These are phyloP conservation scores for Macaria notata DNA, from an alignment of 2,888 invertebrate species.

Conservation along the genomic window DNA sequence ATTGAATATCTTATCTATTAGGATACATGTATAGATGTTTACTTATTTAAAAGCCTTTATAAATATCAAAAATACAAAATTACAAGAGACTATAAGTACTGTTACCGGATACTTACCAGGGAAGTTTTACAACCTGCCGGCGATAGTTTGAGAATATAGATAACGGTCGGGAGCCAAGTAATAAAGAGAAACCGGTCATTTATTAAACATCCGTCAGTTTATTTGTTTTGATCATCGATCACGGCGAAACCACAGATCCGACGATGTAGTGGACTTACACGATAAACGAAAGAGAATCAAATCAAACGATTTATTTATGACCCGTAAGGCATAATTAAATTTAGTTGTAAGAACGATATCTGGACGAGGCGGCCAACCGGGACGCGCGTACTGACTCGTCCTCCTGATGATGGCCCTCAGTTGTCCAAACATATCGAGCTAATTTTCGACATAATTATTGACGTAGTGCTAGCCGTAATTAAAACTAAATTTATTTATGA, in stretches of 20 bases:
- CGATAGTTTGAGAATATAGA: conserved; percentile 27
- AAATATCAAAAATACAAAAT: conserved; percentile 4
- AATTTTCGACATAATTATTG: too few species aligned
- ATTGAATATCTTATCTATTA: too few species aligned
- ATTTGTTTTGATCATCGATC: conserved; percentile 41
- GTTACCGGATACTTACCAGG: conserved; percentile 11
- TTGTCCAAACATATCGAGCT: too few species aligned
- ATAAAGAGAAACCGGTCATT: conserved; percentile 36
- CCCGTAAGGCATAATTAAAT: too few species aligned
- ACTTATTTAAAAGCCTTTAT: background rate
- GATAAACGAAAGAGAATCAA: conserved; percentile 16
- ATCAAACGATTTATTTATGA: conserved; percentile 19
- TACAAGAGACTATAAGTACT: conserved; percentile 15
- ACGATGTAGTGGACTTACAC: conserved; percentile 29
- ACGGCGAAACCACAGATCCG: conserved; percentile 21
- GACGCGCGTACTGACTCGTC: too few species aligned
- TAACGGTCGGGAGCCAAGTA: conserved; percentile 31
- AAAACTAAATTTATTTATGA: too few species aligned
- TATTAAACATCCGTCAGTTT: conserved; percentile 34
- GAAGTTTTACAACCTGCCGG: conserved; percentile 16
- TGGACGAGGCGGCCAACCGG: too few species aligned
- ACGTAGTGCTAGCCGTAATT: too few species aligned
- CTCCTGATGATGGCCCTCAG: too few species aligned
- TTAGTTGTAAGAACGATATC: too few species aligned
- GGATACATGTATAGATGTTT: too few species aligned